Evolutionary conservation across 2,797 vertebrate species (phyloP).

Genomic region (Hirundo rustica): DNA sequence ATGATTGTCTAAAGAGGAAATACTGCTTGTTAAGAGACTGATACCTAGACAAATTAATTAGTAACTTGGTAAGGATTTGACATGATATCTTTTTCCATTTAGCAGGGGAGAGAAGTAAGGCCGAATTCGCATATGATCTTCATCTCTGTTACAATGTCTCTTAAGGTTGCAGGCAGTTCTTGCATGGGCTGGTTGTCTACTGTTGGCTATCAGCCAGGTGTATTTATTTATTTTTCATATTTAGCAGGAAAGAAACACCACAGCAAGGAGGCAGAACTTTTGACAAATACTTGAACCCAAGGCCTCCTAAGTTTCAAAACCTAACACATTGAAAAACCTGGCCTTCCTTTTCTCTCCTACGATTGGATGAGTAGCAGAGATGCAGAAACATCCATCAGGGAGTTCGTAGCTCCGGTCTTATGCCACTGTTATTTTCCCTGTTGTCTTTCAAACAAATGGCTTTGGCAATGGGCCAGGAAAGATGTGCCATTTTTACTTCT

Average conservation of each 20-base stretch:
- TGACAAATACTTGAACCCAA: neutral
- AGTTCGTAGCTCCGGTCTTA: neutral
- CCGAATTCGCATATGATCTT: neutral
- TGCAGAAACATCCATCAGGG: neutral
- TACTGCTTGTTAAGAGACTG: neutral
- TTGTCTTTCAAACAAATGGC: neutral
- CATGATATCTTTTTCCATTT: neutral
- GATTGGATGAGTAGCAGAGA: neutral
- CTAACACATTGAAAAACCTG: neutral
- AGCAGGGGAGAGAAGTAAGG: neutral
- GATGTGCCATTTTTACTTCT: neutral
- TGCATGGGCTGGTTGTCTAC: neutral
- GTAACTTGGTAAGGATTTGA: neutral
- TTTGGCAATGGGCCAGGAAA: neutral
- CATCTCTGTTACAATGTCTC: neutral
- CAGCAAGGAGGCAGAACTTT: neutral
- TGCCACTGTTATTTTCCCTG: neutral
- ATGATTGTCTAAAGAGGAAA: neutral
- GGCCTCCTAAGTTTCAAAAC: neutral
- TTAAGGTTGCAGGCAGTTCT: neutral
- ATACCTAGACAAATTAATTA: neutral
- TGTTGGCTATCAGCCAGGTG: neutral
- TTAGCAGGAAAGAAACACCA: neutral
- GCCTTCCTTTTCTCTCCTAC: neutral
- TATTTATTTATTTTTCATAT: neutral